A percentile compares a stretch with the other conserved stretches of the same genome.
Evolutionary conservation across 2,888 invertebrate species (phyloP).

Genomic region (Leptopterna dolabrata): DNA sequence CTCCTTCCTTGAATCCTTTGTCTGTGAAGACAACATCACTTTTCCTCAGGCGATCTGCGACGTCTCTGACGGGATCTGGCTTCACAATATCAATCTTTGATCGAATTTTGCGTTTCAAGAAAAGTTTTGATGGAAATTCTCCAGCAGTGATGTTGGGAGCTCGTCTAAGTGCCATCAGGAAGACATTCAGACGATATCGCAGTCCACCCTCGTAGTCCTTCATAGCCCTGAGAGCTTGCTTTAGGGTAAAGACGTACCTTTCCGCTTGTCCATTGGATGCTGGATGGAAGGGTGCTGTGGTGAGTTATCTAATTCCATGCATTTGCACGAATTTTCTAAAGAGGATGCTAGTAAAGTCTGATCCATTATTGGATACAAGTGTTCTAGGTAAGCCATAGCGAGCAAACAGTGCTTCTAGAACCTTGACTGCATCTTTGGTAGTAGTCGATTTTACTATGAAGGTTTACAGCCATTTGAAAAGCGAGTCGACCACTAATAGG

Average conservation of each 20-base stretch:
- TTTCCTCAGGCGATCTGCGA: neutral
- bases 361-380: constrained; percentile 32
- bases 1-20: neutral
- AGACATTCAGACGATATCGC: neutral
- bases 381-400: constrained; percentile 19
- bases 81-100: constrained; percentile 1
- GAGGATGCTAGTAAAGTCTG: constrained; percentile 6
- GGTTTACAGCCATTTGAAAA: constrained; percentile 16
- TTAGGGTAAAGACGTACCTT: too few relatives aligned
- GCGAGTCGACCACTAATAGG: neutral
- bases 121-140: neutral
- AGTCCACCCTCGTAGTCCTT: neutral
- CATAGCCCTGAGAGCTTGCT: constrained; percentile 22
- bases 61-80: too few relatives aligned
- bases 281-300: constrained; percentile 45
- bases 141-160: too few relatives aligned
- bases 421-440: neutral
- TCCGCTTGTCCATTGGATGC: too few relatives aligned
- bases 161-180: neutral
- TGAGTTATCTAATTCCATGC: neutral
- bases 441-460: neutral
- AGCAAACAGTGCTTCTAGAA: constrained; percentile 28
- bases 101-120: neutral
- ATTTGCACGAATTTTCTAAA: neutral
- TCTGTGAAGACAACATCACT: neutral